Evolutionary conservation across 1,140 invertebrate species (phyloP), one percentile per base, ranked within the genome.

Genomic region (Dysdera silvatica): DNA sequence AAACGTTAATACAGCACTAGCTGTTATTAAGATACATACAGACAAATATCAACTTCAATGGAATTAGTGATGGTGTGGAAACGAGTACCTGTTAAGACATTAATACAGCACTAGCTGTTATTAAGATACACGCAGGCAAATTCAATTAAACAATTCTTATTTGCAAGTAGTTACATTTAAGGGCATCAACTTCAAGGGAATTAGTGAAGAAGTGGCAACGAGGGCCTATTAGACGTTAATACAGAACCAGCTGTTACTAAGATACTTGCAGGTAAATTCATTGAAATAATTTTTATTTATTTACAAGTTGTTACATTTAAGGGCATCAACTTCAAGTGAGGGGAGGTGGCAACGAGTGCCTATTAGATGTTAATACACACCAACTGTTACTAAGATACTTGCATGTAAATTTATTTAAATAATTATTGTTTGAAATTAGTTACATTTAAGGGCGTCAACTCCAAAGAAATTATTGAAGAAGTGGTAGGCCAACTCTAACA

Each of bases 21-120:
- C 90, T 57, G 93, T 97, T 47, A 88, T 87, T 37, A 95, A 93
- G 79, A 96, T 96, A 86, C 81, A 97, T 68, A 85, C 90, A 74
- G 87, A 91, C 92, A 81, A 81, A 82, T 81, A n/a, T n/a, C n/a
- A n/a, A n/a, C n/a, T n/a, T n/a, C n/a, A n/a, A n/a, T n/a, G n/a
- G n/a, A n/a, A n/a, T n/a, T n/a, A n/a, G n/a, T n/a, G n/a, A n/a
- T n/a, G n/a, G n/a, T n/a, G n/a, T n/a, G n/a, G n/a, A n/a, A n/a
- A n/a, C n/a, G n/a, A n/a, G n/a, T n/a, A n/a, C n/a, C n/a, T n/a
- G n/a, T n/a, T n/a, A n/a, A n/a, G n/a, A n/a, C n/a, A n/a, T n/a
- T n/a, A n/a, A n/a, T n/a, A n/a, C n/a, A n/a, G 88, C 89, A 3
- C 86, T 89, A 18, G 85, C 90, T 57, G 93, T 97, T 47, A 88